Evolutionary conservation across 2,888 invertebrate species (phyloP).

Genomic region (Limnephilus auricula): DNA sequence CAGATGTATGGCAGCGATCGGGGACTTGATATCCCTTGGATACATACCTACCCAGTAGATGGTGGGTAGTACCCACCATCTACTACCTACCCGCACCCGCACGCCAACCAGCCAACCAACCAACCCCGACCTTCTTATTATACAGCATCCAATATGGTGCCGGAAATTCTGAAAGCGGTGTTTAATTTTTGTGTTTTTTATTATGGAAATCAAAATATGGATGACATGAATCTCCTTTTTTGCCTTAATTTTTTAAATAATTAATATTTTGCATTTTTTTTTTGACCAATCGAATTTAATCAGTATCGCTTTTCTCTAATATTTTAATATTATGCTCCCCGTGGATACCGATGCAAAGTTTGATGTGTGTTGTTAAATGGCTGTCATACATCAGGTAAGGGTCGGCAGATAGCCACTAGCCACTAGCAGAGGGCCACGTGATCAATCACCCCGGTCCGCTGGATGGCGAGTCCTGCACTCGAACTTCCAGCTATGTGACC

Average conservation of each 20-base stretch:
- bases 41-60: too few species aligned
- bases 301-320: background rate
- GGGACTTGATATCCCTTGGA: constrained; percentile 9
- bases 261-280: background rate
- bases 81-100: background rate
- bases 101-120: background rate
- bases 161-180: background rate
- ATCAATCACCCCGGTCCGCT: constrained; percentile 16
- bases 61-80: too few species aligned
- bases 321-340: background rate
- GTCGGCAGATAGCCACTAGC: background rate
- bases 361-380: background rate
- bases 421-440: background rate
- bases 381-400: background rate
- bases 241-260: background rate
- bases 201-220: background rate
- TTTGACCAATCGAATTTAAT: background rate
- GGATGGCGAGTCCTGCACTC: constrained; percentile 27
- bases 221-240: background rate
- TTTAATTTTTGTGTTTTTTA: background rate
- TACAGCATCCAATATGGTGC: constrained; percentile 16
- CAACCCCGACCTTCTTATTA: background rate
- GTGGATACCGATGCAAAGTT: background rate
- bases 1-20: constrained; percentile 53
- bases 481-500: constrained; percentile 41